Base-by-base conservation (phyloP, 2,888 invertebrate genomes). In the Brenthis hecate region DNA sequence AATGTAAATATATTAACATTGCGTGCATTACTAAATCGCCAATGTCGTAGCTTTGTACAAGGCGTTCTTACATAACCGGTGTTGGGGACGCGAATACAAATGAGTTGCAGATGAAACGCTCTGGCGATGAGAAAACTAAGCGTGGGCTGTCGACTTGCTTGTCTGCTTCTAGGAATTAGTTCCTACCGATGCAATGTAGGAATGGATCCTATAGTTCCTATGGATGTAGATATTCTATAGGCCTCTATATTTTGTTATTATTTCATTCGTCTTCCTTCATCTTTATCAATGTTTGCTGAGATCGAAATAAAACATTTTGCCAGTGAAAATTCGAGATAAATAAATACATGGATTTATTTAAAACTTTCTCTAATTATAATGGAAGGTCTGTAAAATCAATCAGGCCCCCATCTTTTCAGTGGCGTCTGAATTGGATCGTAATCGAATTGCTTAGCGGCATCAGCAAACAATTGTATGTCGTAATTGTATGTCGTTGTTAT, bases 401-500 rank as follows among this genome's bases (percentile, higher is more conserved):
- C 16, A 65, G 51, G 19, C 28, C 16, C 36, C 19, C 19, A 65
- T 50, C 14, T 51, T 19, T n/a, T 51, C 78, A 76, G 74, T 72
- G 69, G 69, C 72, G 69, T 76, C 76, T 75, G 79, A 82, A 80
- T 79, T 78, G 70, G 70, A 71, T 78, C 77, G 74, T 79, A 80
- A 83, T 80, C 75, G 71, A 75, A 73, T 75, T 72, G 66, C 71
- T 67, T 72, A 76, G 70, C 74, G 70, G 76, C 80, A 83, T 80
- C 80, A 76, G 75, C 79, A 82, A 84, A 88, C 88, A 87, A 87
- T 88, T 75, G 19, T 32, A 77, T 83, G 78, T 84, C 77, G 85
- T 73, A 86, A 87, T 19, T 19, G 19, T 19, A 19, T 19, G 19
- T 19, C 79, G 71, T 80, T 78, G 80, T 79, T 84, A 83, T 8